These are phyloP conservation scores for Abscondita cerata DNA, from an alignment of 2,888 invertebrate genomes.

Conservation along the genomic window DNA sequence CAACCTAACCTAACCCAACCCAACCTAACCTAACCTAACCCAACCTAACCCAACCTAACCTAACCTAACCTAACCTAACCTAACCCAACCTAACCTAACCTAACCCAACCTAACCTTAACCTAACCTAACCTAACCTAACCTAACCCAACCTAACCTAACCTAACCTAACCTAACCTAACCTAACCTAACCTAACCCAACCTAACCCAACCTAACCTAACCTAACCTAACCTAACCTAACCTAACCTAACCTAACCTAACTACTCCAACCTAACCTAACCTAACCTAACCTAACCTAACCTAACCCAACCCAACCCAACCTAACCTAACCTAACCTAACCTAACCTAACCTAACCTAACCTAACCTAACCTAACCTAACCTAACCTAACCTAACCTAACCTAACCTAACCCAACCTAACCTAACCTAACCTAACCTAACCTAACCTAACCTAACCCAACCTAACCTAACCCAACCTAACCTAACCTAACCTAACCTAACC, in stretches of 20 bases:
- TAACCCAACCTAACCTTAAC: slow-evolving; percentile 7
- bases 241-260: slow-evolving; percentile 25
- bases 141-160: slow-evolving; percentile 5
- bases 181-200: slow-evolving; percentile 2
- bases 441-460: slow-evolving; percentile 35
- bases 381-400: slow-evolving; percentile 36
- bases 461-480: slow-evolving; percentile 33
- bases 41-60: neutral
- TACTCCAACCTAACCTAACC: slow-evolving; percentile 37
- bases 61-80: too few species aligned
- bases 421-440: slow-evolving; percentile 37
- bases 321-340: slow-evolving; percentile 37
- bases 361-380: slow-evolving; percentile 38
- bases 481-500: slow-evolving; percentile 22
- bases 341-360: slow-evolving; percentile 39
- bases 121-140: slow-evolving; percentile 5
- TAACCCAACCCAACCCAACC: slow-evolving; percentile 34
- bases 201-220: slow-evolving; percentile 5
- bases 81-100: slow-evolving; percentile 1
- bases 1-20: slow-evolving; percentile 9
- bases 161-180: slow-evolving; percentile 6
- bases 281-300: slow-evolving; percentile 30
- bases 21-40: neutral
- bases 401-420: slow-evolving; percentile 38
- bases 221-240: slow-evolving; percentile 5